Conservation (phyloP, 2,797 vertebrate species). For the Alca torda region DNA sequence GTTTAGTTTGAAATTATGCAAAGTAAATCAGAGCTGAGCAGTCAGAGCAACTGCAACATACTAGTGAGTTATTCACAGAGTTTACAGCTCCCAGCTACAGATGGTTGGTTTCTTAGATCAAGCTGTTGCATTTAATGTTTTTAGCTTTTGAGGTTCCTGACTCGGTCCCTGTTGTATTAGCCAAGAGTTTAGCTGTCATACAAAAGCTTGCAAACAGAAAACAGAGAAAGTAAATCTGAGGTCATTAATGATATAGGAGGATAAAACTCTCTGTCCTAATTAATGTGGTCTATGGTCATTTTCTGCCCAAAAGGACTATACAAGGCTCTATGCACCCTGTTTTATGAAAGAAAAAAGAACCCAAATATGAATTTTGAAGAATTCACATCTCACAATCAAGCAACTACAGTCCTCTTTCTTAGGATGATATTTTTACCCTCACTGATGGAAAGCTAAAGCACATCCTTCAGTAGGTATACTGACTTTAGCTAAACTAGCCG, state of each 20-base stretch:
- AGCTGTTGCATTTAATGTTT: not conserved
- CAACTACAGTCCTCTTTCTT: not conserved
- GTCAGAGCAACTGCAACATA: not conserved
- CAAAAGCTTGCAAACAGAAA: not conserved
- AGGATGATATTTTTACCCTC: not conserved
- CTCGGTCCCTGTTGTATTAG: not conserved
- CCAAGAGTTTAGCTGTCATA: not conserved
- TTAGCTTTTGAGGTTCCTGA: not conserved
- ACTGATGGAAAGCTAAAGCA: not conserved
- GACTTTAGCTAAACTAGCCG: not conserved
- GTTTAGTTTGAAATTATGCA: not conserved
- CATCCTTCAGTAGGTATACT: not conserved
- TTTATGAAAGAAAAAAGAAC: not conserved
- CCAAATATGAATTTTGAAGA: not conserved
- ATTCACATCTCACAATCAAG: not conserved
- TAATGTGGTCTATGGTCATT: not conserved
- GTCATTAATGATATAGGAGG: not conserved
- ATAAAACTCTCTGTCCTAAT: not conserved
- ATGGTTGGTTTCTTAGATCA: not conserved
- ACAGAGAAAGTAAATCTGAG: not conserved
- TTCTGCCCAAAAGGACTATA: not conserved
- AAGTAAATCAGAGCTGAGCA: not conserved
- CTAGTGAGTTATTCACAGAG: not conserved
- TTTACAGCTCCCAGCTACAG: not conserved
- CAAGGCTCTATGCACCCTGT: accelerated